Evolutionary conservation across 2,113 vertebrate genomes (phyloP).

Genomic region (Dromaius novaehollandiae): DNA sequence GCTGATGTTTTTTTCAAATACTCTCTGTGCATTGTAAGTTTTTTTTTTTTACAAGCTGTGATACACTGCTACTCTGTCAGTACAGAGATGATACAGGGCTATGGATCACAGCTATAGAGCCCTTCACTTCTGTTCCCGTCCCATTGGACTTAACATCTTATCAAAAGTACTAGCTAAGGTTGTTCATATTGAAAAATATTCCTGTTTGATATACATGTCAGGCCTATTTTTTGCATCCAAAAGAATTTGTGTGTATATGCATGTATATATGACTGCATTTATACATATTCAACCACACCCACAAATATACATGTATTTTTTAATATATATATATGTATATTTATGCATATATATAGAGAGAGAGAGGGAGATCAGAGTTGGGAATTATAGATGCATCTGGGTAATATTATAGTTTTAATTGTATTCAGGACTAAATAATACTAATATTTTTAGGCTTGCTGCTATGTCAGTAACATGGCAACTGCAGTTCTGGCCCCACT

Average conservation of each 20-base stretch:
- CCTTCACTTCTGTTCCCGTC: background rate
- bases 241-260: background rate
- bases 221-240: background rate
- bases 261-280: background rate
- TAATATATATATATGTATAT: background rate
- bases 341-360: background rate
- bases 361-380: too few species aligned
- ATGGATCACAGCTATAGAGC: background rate
- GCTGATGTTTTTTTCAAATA: constrained; percentile 40
- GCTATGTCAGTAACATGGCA: background rate
- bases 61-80: background rate
- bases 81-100: background rate
- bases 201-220: background rate
- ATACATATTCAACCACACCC: background rate
- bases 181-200: background rate
- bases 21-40: background rate
- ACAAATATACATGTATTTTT: background rate
- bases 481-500: background rate
- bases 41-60: background rate
- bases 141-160: background rate
- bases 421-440: background rate
- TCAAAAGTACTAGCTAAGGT: background rate
- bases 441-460: background rate
- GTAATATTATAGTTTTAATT: background rate
- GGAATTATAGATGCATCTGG: background rate